phyloP scores from a whole-genome alignment of 1,140 invertebrate genomes.

The Nixonia krombeini region DNA sequence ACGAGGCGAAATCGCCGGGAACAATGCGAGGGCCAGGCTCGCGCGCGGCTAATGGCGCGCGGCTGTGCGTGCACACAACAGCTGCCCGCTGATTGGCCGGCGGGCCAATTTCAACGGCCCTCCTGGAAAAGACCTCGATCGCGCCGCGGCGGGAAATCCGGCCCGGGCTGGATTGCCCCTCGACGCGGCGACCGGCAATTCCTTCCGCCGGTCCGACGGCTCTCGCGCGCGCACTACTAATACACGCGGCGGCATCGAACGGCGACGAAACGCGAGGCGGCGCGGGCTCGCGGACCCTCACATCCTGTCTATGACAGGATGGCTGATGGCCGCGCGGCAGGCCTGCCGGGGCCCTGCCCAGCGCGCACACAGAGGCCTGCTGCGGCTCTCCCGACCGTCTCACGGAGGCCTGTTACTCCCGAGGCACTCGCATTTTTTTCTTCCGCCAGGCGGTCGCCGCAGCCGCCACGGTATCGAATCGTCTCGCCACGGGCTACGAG shows the following conservation, averaged over 20 bases:
- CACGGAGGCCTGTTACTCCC: constrained; percentile 64
- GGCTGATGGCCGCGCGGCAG: constrained; percentile 56
- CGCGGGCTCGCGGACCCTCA: constrained; percentile 63
- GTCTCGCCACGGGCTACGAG: constrained; percentile 50
- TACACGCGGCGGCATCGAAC: constrained; percentile 18
- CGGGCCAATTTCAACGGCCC: too few relatives aligned
- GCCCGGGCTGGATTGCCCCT: too few relatives aligned
- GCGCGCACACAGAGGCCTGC: constrained; percentile 9
- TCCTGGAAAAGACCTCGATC: too few relatives aligned
- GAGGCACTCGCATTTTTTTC: constrained; percentile 54
- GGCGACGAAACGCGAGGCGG: constrained; percentile 54
- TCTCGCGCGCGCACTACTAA: too few relatives aligned
- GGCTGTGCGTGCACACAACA: too few relatives aligned
- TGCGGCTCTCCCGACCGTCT: constrained; percentile 50
- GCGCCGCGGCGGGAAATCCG: too few relatives aligned
- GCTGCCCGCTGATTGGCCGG: too few relatives aligned
- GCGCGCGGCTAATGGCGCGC: too few relatives aligned
- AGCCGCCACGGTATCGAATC: constrained; percentile 56
- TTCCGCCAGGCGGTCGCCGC: constrained; percentile 48
- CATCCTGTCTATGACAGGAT: constrained; percentile 67
- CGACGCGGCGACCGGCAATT: too few relatives aligned
- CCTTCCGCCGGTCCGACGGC: too few relatives aligned
- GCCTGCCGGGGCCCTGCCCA: constrained; percentile 53
- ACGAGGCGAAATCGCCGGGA: too few relatives aligned
- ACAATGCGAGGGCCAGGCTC: too few relatives aligned